Evolutionary conservation across 1,140 invertebrate genomes (phyloP).

Genomic region (Camponotus pennsylvanicus): DNA sequence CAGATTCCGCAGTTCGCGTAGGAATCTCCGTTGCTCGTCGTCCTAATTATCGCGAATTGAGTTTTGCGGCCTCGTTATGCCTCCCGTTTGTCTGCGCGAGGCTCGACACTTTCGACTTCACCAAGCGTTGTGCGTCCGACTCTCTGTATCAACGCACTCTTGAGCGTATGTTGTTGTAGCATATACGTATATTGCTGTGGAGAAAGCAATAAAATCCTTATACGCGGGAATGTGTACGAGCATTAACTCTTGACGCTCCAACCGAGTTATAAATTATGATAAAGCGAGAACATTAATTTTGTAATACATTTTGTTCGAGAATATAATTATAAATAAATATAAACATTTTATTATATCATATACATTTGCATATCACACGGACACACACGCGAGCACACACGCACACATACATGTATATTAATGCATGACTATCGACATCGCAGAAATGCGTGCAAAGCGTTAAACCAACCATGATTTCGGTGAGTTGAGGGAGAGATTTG

Average conservation of each 20-base stretch:
- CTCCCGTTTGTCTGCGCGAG: background rate
- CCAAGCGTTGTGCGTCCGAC: background rate
- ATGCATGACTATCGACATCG: no score
- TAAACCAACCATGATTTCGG: background rate
- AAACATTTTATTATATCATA: no score
- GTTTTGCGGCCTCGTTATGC: constrained; percentile 29
- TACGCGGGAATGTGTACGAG: no score
- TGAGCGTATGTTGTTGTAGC: background rate
- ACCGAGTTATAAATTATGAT: no score
- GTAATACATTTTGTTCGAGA: no score
- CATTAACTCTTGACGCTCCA: no score
- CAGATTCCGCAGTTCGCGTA: constrained; percentile 9
- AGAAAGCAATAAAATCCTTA: constrained; percentile 3
- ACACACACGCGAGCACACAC: no score
- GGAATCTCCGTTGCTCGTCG: constrained; percentile 17
- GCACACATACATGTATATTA: no score
- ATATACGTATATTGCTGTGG: background rate
- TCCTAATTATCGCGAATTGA: constrained; percentile 48
- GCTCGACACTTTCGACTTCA: constrained; percentile 39
- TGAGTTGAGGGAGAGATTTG: background rate
- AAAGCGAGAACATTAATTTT: no score
- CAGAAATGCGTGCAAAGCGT: background rate
- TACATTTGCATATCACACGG: no score
- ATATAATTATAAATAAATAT: no score
- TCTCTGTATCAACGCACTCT: constrained; percentile 9